Evolutionary conservation across 2,113 vertebrate species (phyloP), one percentile per base, ranked within the genome.

Genomic region (Bostrychus sinensis): DNA sequence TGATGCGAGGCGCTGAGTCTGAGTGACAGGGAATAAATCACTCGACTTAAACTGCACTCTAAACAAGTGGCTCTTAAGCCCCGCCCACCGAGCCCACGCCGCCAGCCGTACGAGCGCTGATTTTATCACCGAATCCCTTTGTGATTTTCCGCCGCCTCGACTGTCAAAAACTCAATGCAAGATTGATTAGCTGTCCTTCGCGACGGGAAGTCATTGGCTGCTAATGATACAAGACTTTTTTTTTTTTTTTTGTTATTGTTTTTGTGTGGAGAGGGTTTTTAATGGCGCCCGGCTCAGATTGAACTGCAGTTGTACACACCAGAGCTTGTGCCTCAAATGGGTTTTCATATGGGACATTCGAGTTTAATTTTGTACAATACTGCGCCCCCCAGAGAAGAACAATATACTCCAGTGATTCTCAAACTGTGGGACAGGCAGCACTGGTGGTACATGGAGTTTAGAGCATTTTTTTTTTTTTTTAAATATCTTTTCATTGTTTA

Each of bases 111-210:
- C 69, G n/a, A 75, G 58, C 77, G 63, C 58, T 54, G 72, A 74
- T 74, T 74, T 76, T 70, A 61, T 62, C 51, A 54, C 79, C 63
- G 73, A 67, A 80, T 68, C 81, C 64, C 78, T 59, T 51, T 75
- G 67, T 73, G 80, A 85, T 86, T 75, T 77, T 75, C 72, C 38
- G 7, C 5, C 42, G 61, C 73, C 55, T 76, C 82, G 79, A 81
- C 81, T 86, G 84, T 84, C 77, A 81, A 80, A 83, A 58, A 70
- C 82, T 80, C 82, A 66, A 83, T 82, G 66, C 14, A n/a, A 46
- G 67, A 86, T 85, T 84, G 88, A 89, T 85, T 83, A 83, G 72
- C 80, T 70, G 80, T 71, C 80, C 70, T 66, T 79, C 75, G 41
- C 70, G 68, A 56, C 43, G 32, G 66, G 67, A 80, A 82, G 70